Base-by-base conservation (phyloP, 1,140 invertebrate species). In the Drosophila seguyi region DNA sequence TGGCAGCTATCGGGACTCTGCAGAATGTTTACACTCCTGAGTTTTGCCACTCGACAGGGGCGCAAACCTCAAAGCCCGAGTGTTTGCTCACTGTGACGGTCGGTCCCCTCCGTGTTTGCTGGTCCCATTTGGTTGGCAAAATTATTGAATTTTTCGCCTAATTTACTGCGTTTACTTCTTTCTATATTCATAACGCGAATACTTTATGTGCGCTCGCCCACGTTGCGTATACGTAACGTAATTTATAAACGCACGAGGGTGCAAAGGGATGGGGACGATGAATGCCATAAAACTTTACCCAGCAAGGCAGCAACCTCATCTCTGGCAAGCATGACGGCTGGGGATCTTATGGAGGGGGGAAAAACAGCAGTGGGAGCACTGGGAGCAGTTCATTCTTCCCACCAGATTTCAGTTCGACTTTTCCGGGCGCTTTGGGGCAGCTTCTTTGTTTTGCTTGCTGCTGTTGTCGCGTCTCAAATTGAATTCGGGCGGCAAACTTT, bases 221-320 rank as follows among this genome's bases (percentile, higher is more conserved):
- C 79, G 72, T 67, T 88, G 76, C 80, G 84, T 87, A 88, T 87
- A 88, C 84, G 84, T 74, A 87, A 88, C 72, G 63, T 83, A 83
- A 87, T 88, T 87, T 87, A 87, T 76, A 87, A 67, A 66, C 31
- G 27, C 74, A 76, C 55, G 22, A 39, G 14, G 31, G 61, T 2
- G 20, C 18, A 13, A 29, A 7, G 20, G 4, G 13, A 34, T 42
- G 41, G 41, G 20, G 36, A 13, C 29, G 29, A 16, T 38, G 36
- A 38, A 55, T 47, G 55, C 68, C 75, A 61, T 77, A 67, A 81
- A 81, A 81, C 60, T 78, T 75, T 67, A 20, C 63, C 62, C 66
- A 42, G 75, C 18, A 53, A 71, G 45, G 42, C 63, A 53, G 45
- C 52, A 75, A 65, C 56, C 58, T 59, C 77, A 79, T 60, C 58